Base-by-base conservation (phyloP, 2,888 invertebrate genomes). In the Diaphora mendica region DNA sequence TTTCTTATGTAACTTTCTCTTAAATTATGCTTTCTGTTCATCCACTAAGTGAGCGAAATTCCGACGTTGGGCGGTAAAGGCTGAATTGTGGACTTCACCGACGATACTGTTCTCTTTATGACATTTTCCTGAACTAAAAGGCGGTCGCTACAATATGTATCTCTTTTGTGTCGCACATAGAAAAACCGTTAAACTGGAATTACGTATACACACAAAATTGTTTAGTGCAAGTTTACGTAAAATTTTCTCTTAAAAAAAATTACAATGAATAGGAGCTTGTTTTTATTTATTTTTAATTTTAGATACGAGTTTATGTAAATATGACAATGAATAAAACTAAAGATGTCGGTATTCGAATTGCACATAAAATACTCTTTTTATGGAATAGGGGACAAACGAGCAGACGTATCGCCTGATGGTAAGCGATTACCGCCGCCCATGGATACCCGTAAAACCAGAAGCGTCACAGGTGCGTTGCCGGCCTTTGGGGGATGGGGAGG, bases 41-140 rank as follows among this genome's bases (percentile, higher is more conserved):
- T n/a, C n/a, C 11, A 15, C 26, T 59, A 59, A 17, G 30, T 67
- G 11, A 11, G 15, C 30, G 23, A 33, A 68, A 20, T 17, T 20
- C 26, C 17, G 15, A 62, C 64, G 64, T 64, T 42, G 33, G 64
- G 35, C 68, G 30, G 51, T 51, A 64, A 51, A 51, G n/a, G n/a
- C n/a, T n/a, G n/a, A n/a, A n/a, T n/a, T 26, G 30, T 59, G 23
- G 73, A 73, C 64, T 69, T 55, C 73, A 73, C 69, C 33, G 73
- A 48, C 55, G 39, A 39, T 51, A 35, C n/a, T n/a, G n/a, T 64
- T 30, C 51, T 7, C 48, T 73, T 73, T 73, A 69, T 68, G 20
- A 55, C 70, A 59, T 73, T 73, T 42, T 55, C 70, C 35, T 70
- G 70, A 70, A 66, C 69, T 70, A 48, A 69, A 73, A 70, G 73